These are phyloP conservation scores for Lithophane leautieri DNA, from an alignment of 2,888 invertebrate species.

Conservation along the genomic window DNA sequence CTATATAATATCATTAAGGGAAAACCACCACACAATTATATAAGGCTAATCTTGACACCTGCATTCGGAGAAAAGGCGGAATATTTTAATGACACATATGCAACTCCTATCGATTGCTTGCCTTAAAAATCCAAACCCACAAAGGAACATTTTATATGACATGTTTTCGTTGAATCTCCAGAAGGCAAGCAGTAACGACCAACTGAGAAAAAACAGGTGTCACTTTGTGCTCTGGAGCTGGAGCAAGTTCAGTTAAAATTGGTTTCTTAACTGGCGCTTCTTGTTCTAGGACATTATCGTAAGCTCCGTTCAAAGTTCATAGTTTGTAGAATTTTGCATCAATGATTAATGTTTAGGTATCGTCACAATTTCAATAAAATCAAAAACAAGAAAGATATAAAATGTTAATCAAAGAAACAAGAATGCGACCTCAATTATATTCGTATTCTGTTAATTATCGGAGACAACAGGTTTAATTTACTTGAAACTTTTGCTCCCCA, in stretches of 20 bases:
- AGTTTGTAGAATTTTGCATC: not conserved
- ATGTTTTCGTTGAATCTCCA: constrained; percentile 11
- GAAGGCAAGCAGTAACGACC: not conserved
- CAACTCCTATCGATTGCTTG: not conserved
- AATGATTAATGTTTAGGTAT: not conserved
- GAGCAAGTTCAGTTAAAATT: constrained; percentile 14
- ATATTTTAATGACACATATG: not conserved
- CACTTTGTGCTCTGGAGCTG: not conserved
- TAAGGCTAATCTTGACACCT: constrained; percentile 8
- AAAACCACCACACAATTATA: constrained; percentile 53
- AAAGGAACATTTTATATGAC: not conserved
- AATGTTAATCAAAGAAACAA: constrained; percentile 29
- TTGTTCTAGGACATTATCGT: not conserved
- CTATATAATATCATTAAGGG: constrained; percentile 38
- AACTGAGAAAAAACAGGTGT: constrained; percentile 17
- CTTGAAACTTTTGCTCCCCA: constrained; percentile 58
- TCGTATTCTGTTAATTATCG: constrained; percentile 52
- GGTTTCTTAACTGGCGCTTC: constrained; percentile 7
- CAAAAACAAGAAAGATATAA: not conserved
- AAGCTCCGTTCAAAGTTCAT: not conserved
- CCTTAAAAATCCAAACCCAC: not conserved
- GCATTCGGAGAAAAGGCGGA: constrained; percentile 1
- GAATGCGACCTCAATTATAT: constrained; percentile 14
- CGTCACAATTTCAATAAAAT: not conserved
- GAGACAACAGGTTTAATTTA: constrained; percentile 55